Conservation (phyloP, 2,113 vertebrate genomes). For the Stigmatopora nigra region DNA sequence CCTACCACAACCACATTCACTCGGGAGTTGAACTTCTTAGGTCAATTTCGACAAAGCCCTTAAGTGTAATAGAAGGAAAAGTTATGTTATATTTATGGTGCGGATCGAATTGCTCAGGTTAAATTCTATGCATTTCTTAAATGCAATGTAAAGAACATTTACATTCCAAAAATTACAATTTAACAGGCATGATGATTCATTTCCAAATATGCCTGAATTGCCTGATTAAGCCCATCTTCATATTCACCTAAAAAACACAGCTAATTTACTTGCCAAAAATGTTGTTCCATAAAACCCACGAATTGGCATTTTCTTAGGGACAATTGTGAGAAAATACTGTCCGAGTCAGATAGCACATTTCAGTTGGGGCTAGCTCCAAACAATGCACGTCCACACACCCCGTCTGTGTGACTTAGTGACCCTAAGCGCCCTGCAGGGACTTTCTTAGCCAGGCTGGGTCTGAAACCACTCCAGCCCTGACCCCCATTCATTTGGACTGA, state of each 20-base stretch:
- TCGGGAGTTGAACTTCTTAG: no score
- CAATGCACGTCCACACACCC: conserved; percentile 64
- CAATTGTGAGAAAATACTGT: conserved; percentile 65
- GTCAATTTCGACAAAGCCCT: no score
- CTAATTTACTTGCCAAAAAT: neutral
- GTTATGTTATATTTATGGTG: no score
- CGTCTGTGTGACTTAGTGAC: conserved; percentile 61
- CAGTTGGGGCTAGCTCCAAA: conserved; percentile 40
- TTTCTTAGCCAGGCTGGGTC: conserved; percentile 36
- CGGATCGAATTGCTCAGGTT: no score
- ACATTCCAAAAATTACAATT: no score
- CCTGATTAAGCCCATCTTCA: neutral
- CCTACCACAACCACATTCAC: no score
- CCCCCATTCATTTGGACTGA: conserved; percentile 66
- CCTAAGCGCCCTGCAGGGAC: conserved; percentile 31
- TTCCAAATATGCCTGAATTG: neutral
- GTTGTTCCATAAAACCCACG: conserved; percentile 22
- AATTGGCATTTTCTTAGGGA: conserved; percentile 44
- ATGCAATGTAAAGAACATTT: no score
- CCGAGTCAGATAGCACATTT: conserved; percentile 34
- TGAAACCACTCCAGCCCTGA: conserved; percentile 49
- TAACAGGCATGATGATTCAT: neutral
- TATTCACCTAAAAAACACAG: neutral
- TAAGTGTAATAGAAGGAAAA: neutral
- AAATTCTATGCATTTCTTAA: no score